Base-by-base conservation (phyloP, 2,797 vertebrate genomes). In the Malurus splendens region DNA sequence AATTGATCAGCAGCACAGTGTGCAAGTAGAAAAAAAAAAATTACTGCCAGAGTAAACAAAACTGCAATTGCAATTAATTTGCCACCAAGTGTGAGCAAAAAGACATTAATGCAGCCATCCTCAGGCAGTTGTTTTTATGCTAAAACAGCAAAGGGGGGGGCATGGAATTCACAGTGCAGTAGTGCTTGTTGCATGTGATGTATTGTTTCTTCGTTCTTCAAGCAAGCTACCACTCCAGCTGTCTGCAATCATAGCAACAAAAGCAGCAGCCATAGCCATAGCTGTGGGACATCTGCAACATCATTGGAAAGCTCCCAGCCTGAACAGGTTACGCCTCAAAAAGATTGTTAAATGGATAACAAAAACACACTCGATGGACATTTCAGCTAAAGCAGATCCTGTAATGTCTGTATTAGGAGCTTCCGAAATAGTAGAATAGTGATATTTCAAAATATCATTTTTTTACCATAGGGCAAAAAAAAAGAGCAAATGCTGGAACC, bases 181-280 rank as follows among this genome's bases (percentile, higher is more conserved):
- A 86, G 73, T 68, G 91, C 86, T 94, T 90, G 88, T 92, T 95
- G 86, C 82, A 86, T 85, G 78, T 89, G 85, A 96, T 83, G 87
- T 79, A 90, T 73, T 87, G 67, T 92, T 96, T 84, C 77, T 93
- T 93, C 87, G 87, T 90, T 89, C 77, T 85, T 87, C 75, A 82
- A 86, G 83, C 61, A 91, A 88, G 79, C 77, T 87, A 60, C 47
- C 76, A 82, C 61, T 80, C 93, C 74, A 94, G 95, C 93, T 92
- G 94, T 67, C 80, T 79, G 86, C 85, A 87, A 94, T 92, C 92
- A 90, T 93, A 96, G 94, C 92, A 95, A 95, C 91, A 92, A 95
- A 96, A 95, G 93, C 96, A 94, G 95, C 87, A 87, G 51, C 87
- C 66, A 77, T 9, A 90, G 83, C 59, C 91, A 86, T 39, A 86